phyloP scores from a whole-genome alignment of 1,140 invertebrate species.

The Bicyclus anynana region DNA sequence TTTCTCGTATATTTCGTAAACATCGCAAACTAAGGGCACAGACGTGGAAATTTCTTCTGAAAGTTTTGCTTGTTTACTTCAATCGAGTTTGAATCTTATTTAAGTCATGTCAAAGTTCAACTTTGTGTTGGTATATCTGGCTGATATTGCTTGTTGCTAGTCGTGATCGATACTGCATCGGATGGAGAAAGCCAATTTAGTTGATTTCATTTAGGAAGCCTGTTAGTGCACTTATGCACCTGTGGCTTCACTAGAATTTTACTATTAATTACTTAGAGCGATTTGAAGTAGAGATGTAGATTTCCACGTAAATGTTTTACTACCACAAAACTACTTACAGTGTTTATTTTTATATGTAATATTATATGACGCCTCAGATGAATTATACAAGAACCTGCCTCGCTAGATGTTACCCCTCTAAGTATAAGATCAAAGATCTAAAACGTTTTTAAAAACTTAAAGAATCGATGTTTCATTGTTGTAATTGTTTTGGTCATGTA shows the following conservation, averaged over 20 bases:
- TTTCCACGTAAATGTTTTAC: too few species aligned
- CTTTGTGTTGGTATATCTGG: not conserved
- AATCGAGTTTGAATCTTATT: not conserved
- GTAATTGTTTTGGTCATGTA: too few species aligned
- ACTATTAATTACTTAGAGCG: not conserved
- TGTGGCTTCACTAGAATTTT: not conserved
- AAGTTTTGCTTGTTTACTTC: not conserved
- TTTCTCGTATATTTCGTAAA: not conserved
- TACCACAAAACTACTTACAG: too few species aligned
- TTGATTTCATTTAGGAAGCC: constrained; percentile 31
- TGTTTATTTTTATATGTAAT: too few species aligned
- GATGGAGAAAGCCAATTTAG: constrained; percentile 33
- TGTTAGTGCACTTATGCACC: constrained; percentile 12
- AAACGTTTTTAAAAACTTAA: too few species aligned
- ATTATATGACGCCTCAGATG: too few species aligned
- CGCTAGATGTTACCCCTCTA: too few species aligned
- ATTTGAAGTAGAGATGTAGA: too few species aligned
- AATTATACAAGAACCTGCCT: too few species aligned
- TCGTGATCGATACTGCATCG: not conserved
- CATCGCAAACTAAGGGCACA: not conserved
- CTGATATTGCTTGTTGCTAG: not conserved
- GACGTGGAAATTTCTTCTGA: not conserved
- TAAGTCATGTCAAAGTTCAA: not conserved
- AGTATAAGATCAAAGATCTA: too few species aligned
- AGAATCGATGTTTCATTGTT: too few species aligned